A percentile compares a stretch with the other conserved stretches of the same genome.
These are phyloP conservation scores for Lampris incognitus DNA, from an alignment of 2,113 vertebrate species.

Conservation along the genomic window DNA sequence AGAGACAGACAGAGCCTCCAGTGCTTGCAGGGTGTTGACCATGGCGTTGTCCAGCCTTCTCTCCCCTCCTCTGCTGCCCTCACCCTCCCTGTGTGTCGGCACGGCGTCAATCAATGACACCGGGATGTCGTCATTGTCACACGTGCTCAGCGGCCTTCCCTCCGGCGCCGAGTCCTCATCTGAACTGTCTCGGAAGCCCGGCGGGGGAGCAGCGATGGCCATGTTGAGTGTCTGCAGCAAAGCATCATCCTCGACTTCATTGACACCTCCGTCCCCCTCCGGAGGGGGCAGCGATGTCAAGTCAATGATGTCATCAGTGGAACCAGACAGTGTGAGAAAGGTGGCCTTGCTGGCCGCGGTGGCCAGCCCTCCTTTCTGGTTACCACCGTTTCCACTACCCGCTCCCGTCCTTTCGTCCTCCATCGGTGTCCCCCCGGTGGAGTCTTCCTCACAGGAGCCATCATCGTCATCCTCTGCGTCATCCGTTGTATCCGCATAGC, in stretches of 20 bases:
- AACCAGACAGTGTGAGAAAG: constrained; percentile 90
- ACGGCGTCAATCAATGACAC: constrained; percentile 94
- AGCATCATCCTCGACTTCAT: constrained; percentile 91
- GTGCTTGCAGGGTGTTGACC: constrained; percentile 89
- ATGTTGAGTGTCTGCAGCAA: constrained; percentile 93
- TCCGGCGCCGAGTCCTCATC: constrained; percentile 88
- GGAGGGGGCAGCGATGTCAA: constrained; percentile 93
- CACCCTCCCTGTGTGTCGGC: constrained; percentile 85
- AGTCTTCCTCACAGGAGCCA: constrained; percentile 94
- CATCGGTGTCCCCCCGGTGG: constrained; percentile 76
- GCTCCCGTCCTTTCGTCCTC: constrained; percentile 32
- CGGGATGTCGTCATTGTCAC: constrained; percentile 86
- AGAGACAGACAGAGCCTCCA: constrained; percentile 91
- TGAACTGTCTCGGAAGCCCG: constrained; percentile 93
- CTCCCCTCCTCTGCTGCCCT: constrained; percentile 76
- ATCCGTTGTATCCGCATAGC: constrained; percentile 91
- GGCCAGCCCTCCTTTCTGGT: constrained; percentile 55
- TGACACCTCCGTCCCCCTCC: constrained; percentile 90
- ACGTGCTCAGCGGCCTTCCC: constrained; percentile 77
- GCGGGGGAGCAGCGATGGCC: constrained; percentile 95
- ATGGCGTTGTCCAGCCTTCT: constrained; percentile 86
- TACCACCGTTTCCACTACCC: constrained; percentile 10
- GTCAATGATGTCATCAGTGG: constrained; percentile 97
- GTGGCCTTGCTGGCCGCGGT: constrained; percentile 84
- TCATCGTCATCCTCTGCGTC: constrained; percentile 96